A percentile compares a stretch with the other conserved stretches of the same genome.
These are phyloP conservation scores for Turdus rufiventris DNA, from an alignment of 2,113 vertebrate species.

Conservation along the genomic window DNA sequence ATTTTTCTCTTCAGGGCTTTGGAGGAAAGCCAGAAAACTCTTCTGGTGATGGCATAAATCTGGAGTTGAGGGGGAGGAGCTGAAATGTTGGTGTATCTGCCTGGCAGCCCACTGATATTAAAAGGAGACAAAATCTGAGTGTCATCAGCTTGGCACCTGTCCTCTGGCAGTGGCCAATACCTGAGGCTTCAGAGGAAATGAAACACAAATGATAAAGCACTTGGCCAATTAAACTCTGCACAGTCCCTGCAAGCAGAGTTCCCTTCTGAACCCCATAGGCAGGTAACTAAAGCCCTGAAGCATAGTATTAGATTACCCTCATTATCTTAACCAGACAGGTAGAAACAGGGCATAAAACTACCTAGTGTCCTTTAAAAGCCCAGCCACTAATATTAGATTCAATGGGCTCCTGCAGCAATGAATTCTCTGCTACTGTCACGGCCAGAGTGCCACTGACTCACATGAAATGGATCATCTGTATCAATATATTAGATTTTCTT, in stretches of 20 bases:
- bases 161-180: background rate
- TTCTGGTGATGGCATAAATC: background rate
- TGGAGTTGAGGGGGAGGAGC: background rate
- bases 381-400: background rate
- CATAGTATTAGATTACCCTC: constrained; percentile 31
- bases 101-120: background rate
- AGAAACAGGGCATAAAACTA: constrained; percentile 6
- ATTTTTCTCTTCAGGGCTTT: background rate
- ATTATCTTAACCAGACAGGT: constrained; percentile 44
- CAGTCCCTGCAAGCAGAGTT: background rate
- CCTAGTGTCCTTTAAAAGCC: background rate
- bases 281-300: constrained; percentile 38
- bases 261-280: background rate
- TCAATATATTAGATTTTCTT: constrained; percentile 14
- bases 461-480: constrained; percentile 6
- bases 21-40: constrained; percentile 16
- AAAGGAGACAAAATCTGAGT: constrained; percentile 16
- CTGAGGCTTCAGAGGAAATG: constrained; percentile 8
- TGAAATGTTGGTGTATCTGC: background rate
- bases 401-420: background rate
- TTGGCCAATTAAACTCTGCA: constrained; percentile 44
- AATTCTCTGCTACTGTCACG: background rate
- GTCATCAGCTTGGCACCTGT: constrained; percentile 11
- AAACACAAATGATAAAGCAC: background rate
- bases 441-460: background rate